Conservation (phyloP, 2,113 vertebrate species). For the Leptobrachium leishanense region DNA sequence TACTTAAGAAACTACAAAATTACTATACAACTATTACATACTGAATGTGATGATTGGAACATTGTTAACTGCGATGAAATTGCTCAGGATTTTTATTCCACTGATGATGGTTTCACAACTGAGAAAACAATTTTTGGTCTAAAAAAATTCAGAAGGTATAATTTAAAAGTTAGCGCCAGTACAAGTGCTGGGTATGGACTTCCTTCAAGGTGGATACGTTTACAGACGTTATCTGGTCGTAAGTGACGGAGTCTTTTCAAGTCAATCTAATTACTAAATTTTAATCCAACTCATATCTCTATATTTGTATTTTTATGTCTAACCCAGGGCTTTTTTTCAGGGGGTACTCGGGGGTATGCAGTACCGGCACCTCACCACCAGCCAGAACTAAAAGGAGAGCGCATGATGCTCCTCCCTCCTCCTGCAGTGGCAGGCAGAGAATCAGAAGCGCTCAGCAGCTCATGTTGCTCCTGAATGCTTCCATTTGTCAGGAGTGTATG, state of each 20-base stretch:
- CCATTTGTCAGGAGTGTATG: too few species aligned
- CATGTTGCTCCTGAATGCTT: too few species aligned
- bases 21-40: conserved; percentile 73
- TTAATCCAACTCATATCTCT: too few species aligned
- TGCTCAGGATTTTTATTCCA: conserved; percentile 66
- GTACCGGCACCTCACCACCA: too few species aligned
- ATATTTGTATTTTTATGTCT: too few species aligned
- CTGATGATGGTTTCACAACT: conserved; percentile 56
- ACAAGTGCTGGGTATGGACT: conserved; percentile 85
- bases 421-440: too few species aligned
- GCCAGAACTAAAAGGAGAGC: too few species aligned
- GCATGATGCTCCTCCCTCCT: too few species aligned
- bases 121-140: conserved; percentile 74
- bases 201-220: conserved; percentile 78
- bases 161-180: conserved; percentile 84
- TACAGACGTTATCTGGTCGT: conserved; percentile 84
- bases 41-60: conserved; percentile 71
- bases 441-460: too few species aligned
- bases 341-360: too few species aligned
- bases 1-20: conserved; percentile 85
- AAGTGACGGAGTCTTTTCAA: conserved; percentile 60
- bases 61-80: conserved; percentile 73
- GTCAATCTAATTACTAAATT: too few species aligned
- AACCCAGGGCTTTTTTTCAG: too few species aligned
- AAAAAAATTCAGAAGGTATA: conserved; percentile 86